Evolutionary conservation across 2,113 vertebrate genomes (phyloP).

Genomic region (Thermophis baileyi): DNA sequence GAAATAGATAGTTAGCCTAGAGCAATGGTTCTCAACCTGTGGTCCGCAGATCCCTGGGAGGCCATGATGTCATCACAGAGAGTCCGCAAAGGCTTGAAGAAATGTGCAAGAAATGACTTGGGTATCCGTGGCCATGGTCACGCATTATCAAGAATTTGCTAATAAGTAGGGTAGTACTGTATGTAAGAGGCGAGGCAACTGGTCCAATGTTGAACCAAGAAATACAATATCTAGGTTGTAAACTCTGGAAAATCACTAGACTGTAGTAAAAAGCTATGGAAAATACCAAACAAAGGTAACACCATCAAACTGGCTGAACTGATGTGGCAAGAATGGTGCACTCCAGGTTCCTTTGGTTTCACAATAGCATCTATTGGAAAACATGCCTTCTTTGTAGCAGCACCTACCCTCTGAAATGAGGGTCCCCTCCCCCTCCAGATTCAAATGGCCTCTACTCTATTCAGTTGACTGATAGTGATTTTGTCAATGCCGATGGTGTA

Average conservation of each 20-base stretch:
- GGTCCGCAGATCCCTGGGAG: too few relatives aligned
- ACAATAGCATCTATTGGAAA: background rate
- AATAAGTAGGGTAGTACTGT: background rate
- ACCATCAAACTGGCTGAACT: background rate
- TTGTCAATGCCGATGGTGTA: background rate
- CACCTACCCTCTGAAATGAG: background rate
- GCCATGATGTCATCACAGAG: background rate
- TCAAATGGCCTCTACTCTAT: background rate
- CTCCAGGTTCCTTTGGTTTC: background rate
- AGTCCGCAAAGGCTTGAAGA: background rate
- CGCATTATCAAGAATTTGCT: background rate
- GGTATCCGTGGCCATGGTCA: background rate
- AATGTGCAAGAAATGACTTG: too few relatives aligned
- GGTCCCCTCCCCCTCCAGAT: background rate
- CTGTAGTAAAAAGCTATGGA: background rate
- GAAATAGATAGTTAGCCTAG: background rate
- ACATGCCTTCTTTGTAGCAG: background rate
- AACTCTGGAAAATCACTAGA: background rate
- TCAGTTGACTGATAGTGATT: background rate
- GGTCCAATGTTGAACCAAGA: background rate
- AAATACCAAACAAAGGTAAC: background rate
- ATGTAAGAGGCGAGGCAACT: background rate
- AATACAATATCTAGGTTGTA: background rate
- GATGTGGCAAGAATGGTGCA: background rate
- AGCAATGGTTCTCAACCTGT: background rate